Conservation (phyloP, 2,113 vertebrate species). For the Heteronetta atricapilla region DNA sequence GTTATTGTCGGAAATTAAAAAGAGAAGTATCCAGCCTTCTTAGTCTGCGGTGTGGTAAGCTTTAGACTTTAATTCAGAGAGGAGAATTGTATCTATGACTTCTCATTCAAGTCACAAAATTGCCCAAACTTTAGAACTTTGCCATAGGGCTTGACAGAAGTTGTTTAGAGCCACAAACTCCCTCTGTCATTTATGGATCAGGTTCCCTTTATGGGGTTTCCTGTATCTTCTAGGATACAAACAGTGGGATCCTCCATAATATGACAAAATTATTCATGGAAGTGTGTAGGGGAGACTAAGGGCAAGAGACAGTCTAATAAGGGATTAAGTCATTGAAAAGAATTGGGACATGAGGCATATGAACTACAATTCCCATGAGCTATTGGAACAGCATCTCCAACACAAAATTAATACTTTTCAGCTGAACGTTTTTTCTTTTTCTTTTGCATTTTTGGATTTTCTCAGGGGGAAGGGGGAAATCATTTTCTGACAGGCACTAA, state of each 20-base stretch:
- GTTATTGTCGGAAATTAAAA: background rate
- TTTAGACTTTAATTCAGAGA: background rate
- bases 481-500: conserved; percentile 56
- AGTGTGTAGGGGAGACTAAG: background rate
- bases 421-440: background rate
- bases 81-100: background rate
- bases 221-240: background rate
- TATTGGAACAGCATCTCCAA: background rate
- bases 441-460: conserved; percentile 52
- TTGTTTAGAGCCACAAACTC: background rate
- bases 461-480: conserved; percentile 1
- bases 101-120: background rate
- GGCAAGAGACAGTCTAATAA: background rate
- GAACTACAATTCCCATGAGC: conserved; percentile 51
- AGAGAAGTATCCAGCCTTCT: background rate
- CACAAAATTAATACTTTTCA: conserved; percentile 33
- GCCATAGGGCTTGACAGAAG: background rate
- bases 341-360: background rate
- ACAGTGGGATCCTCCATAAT: background rate
- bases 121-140: background rate
- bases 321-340: background rate
- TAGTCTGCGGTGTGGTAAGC: background rate
- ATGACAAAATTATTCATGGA: background rate
- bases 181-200: background rate
- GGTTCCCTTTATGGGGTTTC: background rate